Conservation (phyloP, 2,797 vertebrate species). For the Liasis olivaceus region DNA sequence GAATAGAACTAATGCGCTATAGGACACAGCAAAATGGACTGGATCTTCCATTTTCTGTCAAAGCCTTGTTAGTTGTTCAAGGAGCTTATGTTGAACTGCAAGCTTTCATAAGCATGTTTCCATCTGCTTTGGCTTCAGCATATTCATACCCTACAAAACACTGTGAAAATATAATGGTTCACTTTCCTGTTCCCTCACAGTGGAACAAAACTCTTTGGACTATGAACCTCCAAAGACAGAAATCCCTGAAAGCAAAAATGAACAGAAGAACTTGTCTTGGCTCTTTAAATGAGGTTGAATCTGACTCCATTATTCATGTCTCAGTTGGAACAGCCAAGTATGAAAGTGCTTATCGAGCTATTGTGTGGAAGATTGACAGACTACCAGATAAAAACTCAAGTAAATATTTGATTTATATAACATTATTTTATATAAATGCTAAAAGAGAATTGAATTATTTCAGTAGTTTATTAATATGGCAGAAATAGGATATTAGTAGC, state of each 20-base stretch:
- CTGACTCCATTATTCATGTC: constrained; percentile 91
- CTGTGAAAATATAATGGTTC: constrained; percentile 89
- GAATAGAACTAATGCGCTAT: constrained; percentile 92
- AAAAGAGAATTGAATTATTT: not conserved
- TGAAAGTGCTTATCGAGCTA: constrained; percentile 90
- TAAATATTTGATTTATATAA: constrained; percentile 72
- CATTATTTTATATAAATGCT: not conserved
- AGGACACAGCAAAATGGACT: constrained; percentile 75
- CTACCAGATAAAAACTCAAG: constrained; percentile 95
- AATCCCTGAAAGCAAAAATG: constrained; percentile 93
- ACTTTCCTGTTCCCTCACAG: constrained; percentile 88
- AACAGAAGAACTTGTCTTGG: constrained; percentile 92
- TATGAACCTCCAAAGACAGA: constrained; percentile 89
- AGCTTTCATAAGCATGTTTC: constrained; percentile 88
- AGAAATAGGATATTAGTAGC: not conserved
- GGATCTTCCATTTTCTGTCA: constrained; percentile 88
- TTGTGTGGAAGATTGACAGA: constrained; percentile 96
- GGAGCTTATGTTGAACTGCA: constrained; percentile 94
- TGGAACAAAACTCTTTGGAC: constrained; percentile 91
- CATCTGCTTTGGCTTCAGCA: constrained; percentile 61
- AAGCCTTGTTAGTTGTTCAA: constrained; percentile 88
- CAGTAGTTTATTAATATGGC: not conserved
- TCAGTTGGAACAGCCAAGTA: constrained; percentile 92
- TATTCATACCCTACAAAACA: constrained; percentile 67
- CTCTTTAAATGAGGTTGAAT: constrained; percentile 80